These are phyloP conservation scores for Reticulitermes speratus DNA, from an alignment of 1,140 invertebrate genomes.

Conservation along the genomic window DNA sequence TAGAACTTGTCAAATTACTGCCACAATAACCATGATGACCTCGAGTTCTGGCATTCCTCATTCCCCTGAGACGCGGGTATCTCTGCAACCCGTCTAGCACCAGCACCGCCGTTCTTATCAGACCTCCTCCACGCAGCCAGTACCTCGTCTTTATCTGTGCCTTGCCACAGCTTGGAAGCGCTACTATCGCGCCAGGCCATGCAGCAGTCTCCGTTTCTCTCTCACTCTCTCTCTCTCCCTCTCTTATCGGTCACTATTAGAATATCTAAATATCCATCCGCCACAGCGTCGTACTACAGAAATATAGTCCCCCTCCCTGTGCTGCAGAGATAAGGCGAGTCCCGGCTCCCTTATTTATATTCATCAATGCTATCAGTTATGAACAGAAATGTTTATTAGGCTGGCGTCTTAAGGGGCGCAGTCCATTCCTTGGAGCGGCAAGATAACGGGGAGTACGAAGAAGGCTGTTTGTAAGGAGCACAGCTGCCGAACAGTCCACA, in stretches of 20 bases:
- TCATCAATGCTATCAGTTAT: conserved; percentile 50
- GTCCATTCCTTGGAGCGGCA: conserved; percentile 24
- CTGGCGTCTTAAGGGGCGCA: conserved; percentile 31
- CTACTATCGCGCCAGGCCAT: conserved; percentile 24
- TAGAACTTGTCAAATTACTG: conserved; percentile 10
- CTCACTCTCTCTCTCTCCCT: background rate
- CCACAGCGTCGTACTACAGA: conserved; percentile 27
- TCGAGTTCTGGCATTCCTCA: background rate
- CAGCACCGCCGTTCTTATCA: conserved; percentile 26
- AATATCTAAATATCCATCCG: conserved; percentile 50
- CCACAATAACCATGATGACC: background rate
- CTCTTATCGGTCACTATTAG: conserved; percentile 45
- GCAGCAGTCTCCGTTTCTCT: background rate
- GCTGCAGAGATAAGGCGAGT: conserved; percentile 43
- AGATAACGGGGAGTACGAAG: background rate
- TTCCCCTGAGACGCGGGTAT: conserved; percentile 29
- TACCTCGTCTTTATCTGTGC: conserved; percentile 34
- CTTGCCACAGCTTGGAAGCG: conserved; percentile 30
- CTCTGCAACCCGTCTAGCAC: conserved; percentile 32
- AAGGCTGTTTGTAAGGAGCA: background rate
- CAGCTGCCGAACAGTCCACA: background rate
- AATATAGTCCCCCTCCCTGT: conserved; percentile 40
- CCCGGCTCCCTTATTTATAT: conserved; percentile 46
- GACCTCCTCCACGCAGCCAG: conserved; percentile 28
- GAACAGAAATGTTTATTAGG: conserved; percentile 47